These are phyloP conservation scores for Malacosoma neustria DNA, from an alignment of 2,888 invertebrate species.

Conservation along the genomic window DNA sequence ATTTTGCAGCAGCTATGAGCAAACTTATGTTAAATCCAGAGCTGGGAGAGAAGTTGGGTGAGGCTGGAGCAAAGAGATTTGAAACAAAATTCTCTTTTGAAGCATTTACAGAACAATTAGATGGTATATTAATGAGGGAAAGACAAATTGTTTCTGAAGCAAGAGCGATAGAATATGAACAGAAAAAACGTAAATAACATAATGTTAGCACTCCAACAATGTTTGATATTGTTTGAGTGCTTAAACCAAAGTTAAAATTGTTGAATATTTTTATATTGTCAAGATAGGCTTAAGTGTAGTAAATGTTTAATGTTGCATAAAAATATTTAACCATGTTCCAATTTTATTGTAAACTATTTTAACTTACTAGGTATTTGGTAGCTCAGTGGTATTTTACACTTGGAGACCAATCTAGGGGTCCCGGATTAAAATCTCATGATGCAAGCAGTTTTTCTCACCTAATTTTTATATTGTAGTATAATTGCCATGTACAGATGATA, in stretches of 20 bases:
- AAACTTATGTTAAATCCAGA: slow-evolving; percentile 78
- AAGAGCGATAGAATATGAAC: slow-evolving; percentile 50
- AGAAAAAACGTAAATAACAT: slow-evolving; percentile 59
- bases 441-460: no score
- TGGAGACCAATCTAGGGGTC: no score
- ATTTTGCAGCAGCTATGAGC: slow-evolving; percentile 86
- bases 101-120: slow-evolving; percentile 82
- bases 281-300: no score
- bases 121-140: slow-evolving; percentile 65
- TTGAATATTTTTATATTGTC: slow-evolving; percentile 7
- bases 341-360: no score
- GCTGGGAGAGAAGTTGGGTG: slow-evolving; percentile 80
- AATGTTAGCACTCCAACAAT: slow-evolving; percentile 53
- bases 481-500: no score
- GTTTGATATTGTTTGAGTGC: slow-evolving; percentile 68
- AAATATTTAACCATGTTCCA: no score
- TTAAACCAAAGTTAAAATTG: slow-evolving; percentile 2
- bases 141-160: slow-evolving; percentile 57
- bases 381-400: no score
- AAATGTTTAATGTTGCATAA: no score
- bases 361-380: no score
- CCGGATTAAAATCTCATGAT: no score
- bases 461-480: no score
- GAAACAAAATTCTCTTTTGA: slow-evolving; percentile 88
- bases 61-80: slow-evolving; percentile 83